Conservation (phyloP, 2,113 vertebrate species). For the Paradisaea rubra region DNA sequence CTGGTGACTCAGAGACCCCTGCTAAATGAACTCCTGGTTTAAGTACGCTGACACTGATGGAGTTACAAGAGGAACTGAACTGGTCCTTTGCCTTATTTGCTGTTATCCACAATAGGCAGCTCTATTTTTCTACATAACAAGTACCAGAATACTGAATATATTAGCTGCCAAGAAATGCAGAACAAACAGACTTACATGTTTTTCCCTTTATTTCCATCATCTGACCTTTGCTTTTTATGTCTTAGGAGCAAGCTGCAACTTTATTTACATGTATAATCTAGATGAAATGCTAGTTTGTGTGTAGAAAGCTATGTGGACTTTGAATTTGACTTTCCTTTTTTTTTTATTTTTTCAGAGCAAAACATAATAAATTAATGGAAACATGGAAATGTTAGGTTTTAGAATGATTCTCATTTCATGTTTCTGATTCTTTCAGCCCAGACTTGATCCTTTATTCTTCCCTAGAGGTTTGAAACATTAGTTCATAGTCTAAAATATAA, state of each 20-base stretch:
- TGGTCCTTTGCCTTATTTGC: slow-evolving; percentile 14
- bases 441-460: not conserved
- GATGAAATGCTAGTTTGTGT: slow-evolving; percentile 20
- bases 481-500: not conserved
- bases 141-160: slow-evolving; percentile 35
- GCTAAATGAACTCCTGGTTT: not conserved
- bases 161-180: slow-evolving; percentile 51
- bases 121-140: slow-evolving; percentile 54
- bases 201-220: slow-evolving; percentile 58
- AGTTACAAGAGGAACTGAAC: not conserved
- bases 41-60: not conserved
- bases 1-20: not conserved
- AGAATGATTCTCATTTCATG: not conserved
- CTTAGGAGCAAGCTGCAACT: slow-evolving; percentile 7
- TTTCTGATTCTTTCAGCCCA: slow-evolving; percentile 37
- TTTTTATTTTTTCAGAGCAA: slow-evolving; percentile 1
- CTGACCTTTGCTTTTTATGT: slow-evolving; percentile 60
- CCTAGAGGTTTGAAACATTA: not conserved
- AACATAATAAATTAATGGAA: slow-evolving; percentile 31
- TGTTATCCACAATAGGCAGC: slow-evolving; percentile 8
- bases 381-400: slow-evolving; percentile 8
- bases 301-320: slow-evolving; percentile 20
- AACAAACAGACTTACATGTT: slow-evolving; percentile 44
- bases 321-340: not conserved
- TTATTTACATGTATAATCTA: slow-evolving; percentile 50